A percentile compares a stretch with the other conserved stretches of the same genome.
These are phyloP conservation scores for Zosterops japonicus DNA, from an alignment of 2,113 vertebrate species.

Conservation along the genomic window DNA sequence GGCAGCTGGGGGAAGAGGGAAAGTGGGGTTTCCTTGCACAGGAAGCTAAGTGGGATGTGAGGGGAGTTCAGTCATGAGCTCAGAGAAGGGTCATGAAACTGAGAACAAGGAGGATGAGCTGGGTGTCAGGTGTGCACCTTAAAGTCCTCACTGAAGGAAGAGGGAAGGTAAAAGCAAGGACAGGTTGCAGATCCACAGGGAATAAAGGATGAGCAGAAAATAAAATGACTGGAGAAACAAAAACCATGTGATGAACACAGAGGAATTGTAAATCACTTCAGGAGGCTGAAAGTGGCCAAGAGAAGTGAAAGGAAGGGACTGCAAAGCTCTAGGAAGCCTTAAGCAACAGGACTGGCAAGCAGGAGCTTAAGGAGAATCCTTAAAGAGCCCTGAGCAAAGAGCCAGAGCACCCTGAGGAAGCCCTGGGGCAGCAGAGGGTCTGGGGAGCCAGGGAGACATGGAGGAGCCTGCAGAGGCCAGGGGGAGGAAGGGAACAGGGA, in stretches of 20 bases:
- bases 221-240: neutral
- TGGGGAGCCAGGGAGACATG: neutral
- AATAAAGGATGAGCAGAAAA: neutral
- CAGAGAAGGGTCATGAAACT: neutral
- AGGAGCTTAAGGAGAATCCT: neutral
- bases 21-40: neutral
- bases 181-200: neutral
- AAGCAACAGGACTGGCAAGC: neutral
- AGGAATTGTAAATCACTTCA: neutral
- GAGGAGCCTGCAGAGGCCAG: neutral
- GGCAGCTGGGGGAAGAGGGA: neutral
- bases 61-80: neutral
- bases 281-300: neutral
- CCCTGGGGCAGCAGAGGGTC: neutral
- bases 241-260: neutral
- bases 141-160: neutral
- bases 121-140: neutral
- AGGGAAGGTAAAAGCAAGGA: neutral
- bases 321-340: neutral
- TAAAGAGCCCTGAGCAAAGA: neutral
- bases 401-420: neutral
- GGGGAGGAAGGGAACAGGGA: neutral
- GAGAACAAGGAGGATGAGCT: neutral
- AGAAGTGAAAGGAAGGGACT: neutral
- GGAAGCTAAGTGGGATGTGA: neutral